phyloP scores from a whole-genome alignment of 2,113 vertebrate genomes.

The Tachycineta bicolor region DNA sequence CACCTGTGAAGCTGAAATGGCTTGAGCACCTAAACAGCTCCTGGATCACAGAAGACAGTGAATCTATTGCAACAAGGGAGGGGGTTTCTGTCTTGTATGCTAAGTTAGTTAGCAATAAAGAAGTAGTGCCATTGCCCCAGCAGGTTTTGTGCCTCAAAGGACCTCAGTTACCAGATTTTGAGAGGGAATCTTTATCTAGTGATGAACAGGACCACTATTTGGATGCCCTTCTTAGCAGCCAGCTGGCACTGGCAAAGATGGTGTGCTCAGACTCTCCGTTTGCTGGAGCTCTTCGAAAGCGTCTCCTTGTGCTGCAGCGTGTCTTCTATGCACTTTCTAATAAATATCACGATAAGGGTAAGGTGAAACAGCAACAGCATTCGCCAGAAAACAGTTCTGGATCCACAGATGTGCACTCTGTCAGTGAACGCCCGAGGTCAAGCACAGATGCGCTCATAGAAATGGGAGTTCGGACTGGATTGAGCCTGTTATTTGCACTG shows the following conservation, averaged over 20 bases:
- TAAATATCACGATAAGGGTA: constrained; percentile 97
- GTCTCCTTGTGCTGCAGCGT: constrained; percentile 92
- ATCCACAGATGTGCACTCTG: constrained; percentile 87
- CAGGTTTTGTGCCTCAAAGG: constrained; percentile 97
- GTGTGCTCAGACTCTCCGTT: constrained; percentile 98
- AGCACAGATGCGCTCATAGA: constrained; percentile 96
- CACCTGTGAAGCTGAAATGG: constrained; percentile 98
- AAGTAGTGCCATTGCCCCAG: constrained; percentile 93
- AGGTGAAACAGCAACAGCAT: constrained; percentile 95
- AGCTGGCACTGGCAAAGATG: constrained; percentile 96
- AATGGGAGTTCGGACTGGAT: constrained; percentile 94
- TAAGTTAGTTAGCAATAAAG: constrained; percentile 94
- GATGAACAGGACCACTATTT: constrained; percentile 99
- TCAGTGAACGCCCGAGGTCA: constrained; percentile 91
- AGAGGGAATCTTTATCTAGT: constrained; percentile 93
- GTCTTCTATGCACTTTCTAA: constrained; percentile 97
- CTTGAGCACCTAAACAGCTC: constrained; percentile 98
- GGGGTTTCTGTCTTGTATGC: constrained; percentile 90
- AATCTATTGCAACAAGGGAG: constrained; percentile 95
- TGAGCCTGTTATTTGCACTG: constrained; percentile 92
- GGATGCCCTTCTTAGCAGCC: constrained; percentile 95
- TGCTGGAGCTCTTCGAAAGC: constrained; percentile 90
- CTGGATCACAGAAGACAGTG: constrained; percentile 98
- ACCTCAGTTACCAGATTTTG: constrained; percentile 97
- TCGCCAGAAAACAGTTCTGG: constrained; percentile 90